Base-by-base conservation (phyloP, 1,140 invertebrate genomes). In the Drosophila lacteicornis region DNA sequence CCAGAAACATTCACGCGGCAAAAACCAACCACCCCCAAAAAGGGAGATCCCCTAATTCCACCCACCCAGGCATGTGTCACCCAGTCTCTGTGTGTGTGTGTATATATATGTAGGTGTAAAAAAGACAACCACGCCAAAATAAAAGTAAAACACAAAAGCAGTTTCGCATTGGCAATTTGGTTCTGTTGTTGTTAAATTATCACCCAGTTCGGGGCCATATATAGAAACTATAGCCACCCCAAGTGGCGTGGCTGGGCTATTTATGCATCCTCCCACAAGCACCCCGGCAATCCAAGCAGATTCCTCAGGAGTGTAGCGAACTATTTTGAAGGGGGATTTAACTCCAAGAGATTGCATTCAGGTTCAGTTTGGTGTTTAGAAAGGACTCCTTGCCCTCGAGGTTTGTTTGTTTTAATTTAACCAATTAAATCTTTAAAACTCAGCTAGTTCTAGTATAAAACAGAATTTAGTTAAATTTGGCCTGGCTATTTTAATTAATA, bases 181-280 rank as follows among this genome's bases (percentile, higher is more conserved):
- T 85, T 82, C 51, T 69, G 63, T 87, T 86, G 79, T 86, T 86
- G 83, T 82, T 86, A 87, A 86, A 86, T 86, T 86, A 86, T 86
- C 83, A 79, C 82, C 80, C 81, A 84, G 63, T 69, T 68, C 38
- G 62, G 55, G 36, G 63, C 22, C 13, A 67, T 63, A 63, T 67
- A 67, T 67, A 62, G 43, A 63, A 65, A 47, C 59, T 38, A 63
- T 46, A 87, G 60, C 53, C 75, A 82, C 65, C 83, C 79, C 74
- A 59, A 30, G 46, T 63, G 58, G 19, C 61, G 43, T 63, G 25
- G 25, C 25, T 49, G 45, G 58, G 62, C 83, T 76, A 87, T 85
- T 85, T 85, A 86, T 86, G 79, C 79, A 45, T 57, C 51, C 61
- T 67, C 66, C 82, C 43, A 75, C 71, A 47, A 47, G 38, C 27